These are phyloP conservation scores for Catagonus wagneri DNA, from an alignment of 2,113 vertebrate genomes.

Conservation along the genomic window DNA sequence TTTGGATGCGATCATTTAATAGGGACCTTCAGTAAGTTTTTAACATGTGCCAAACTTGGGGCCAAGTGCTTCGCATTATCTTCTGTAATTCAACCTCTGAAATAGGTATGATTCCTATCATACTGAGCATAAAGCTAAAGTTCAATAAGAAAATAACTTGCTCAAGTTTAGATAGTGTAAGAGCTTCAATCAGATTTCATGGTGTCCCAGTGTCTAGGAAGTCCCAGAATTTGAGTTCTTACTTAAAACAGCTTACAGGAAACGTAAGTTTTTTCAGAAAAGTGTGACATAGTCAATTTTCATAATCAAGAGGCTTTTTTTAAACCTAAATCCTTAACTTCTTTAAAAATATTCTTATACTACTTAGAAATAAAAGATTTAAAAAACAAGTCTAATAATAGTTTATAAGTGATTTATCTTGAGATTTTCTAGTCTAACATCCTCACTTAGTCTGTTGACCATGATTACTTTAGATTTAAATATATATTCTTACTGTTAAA, in stretches of 20 bases:
- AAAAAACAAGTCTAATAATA: not conserved
- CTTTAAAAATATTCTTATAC: not conserved
- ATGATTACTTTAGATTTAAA: not conserved
- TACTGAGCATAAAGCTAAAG: not conserved
- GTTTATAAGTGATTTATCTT: not conserved
- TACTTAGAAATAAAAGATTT: not conserved
- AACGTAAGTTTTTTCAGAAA: conserved; percentile 13
- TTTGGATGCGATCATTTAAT: not conserved
- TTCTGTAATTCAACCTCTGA: not conserved
- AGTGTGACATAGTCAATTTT: not conserved
- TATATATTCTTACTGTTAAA: not conserved
- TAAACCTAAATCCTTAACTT: not conserved
- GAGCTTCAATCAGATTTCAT: not conserved
- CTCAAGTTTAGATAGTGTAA: not conserved
- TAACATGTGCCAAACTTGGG: not conserved
- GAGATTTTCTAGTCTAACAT: not conserved
- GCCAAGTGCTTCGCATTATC: not conserved
- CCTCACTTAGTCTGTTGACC: not conserved
- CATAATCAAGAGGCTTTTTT: not conserved
- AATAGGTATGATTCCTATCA: not conserved
- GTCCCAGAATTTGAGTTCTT: conserved; percentile 15
- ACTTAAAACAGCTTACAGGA: not conserved
- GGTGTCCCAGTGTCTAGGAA: not conserved
- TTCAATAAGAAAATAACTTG: not conserved
- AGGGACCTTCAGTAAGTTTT: not conserved